A percentile compares a stretch with the other conserved stretches of the same genome.
Evolutionary conservation across 2,113 vertebrate genomes (phyloP).

Genomic region (Siniperca knerii): DNA sequence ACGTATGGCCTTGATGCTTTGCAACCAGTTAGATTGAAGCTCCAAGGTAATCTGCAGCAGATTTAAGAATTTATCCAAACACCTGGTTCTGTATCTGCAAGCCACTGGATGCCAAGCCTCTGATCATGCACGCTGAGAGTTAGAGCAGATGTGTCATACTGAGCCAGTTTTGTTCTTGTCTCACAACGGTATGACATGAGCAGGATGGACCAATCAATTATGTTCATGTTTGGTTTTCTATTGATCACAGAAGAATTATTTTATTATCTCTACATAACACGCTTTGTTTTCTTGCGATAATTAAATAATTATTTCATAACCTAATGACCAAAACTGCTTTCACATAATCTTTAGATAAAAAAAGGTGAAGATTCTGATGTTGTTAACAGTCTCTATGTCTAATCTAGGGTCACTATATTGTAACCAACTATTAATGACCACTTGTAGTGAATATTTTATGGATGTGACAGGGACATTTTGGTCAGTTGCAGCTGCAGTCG

Average conservation of each 20-base stretch:
- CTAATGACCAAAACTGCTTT: background rate
- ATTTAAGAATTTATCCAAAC: constrained; percentile 68
- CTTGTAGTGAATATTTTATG: background rate
- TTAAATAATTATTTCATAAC: background rate
- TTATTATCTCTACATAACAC: background rate
- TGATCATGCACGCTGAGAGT: constrained; percentile 18
- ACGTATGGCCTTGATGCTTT: constrained; percentile 47
- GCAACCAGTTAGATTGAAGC: constrained; percentile 65
- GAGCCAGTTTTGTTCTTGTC: constrained; percentile 36
- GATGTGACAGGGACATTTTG: background rate
- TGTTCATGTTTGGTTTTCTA: constrained; percentile 4
- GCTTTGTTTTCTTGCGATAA: constrained; percentile 10
- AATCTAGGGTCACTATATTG: background rate
- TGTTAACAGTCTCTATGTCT: background rate
- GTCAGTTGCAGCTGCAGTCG: background rate
- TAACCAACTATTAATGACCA: background rate
- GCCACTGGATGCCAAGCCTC: constrained; percentile 28
- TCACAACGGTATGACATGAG: constrained; percentile 13
- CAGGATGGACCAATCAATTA: constrained; percentile 19
- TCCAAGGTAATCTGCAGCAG: constrained; percentile 63
- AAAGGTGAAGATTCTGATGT: background rate
- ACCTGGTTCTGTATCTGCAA: constrained; percentile 66
- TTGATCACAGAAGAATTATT: background rate
- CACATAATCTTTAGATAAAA: background rate
- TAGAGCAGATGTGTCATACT: constrained; percentile 54